Evolutionary conservation across 2,797 vertebrate genomes (phyloP), one percentile per base, ranked within the genome.

Genomic region (Echiichthys vipera): DNA sequence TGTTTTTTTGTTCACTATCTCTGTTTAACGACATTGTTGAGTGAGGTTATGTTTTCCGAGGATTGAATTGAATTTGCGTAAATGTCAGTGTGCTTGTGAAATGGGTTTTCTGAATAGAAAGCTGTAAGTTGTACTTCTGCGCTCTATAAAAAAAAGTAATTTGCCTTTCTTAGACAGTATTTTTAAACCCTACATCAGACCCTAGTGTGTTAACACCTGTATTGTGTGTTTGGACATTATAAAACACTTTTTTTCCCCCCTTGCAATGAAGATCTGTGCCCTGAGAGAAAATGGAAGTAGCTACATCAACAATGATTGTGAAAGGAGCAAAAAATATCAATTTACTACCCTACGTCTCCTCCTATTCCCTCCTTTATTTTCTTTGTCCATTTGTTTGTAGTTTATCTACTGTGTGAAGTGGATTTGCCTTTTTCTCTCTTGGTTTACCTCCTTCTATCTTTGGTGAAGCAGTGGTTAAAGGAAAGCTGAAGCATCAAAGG

Each of bases 401-500:
- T 62, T 30, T 65, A 51, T 49, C 20, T 77, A 2, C 27, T 53
- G 27, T 69, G 24, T 45, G 39, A 57, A 59, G 47, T 24, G 30
- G 10, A 58, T 39, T 63, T 71, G 22, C 14, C 12, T 65, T 43
- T 32, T 34, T 58, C 37, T 40, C 18, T 73, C 69, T 58, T 47
- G 27, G 32, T 22, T 67, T 49, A 37, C 64, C 43, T 50, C 17
- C 39, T 37, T 74, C 36, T 17, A 0, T 73, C 58, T 74, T 72
- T 4, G 5, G 54, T 53, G 46, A 74, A 39, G 65, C 50, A 51
- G 53, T n/a, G 27, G 43, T 77, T 77, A 62, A 81, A 84, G 61
- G 37, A 59, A n/a, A 45, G 58, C 51, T 70, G 64, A 61, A 72
- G 57, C 22, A 79, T 83, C 59, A 84, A 84, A 85, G 43, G 54